These are phyloP conservation scores for Amitus sp. DNA, from an alignment of 2,888 invertebrate species.

Conservation along the genomic window DNA sequence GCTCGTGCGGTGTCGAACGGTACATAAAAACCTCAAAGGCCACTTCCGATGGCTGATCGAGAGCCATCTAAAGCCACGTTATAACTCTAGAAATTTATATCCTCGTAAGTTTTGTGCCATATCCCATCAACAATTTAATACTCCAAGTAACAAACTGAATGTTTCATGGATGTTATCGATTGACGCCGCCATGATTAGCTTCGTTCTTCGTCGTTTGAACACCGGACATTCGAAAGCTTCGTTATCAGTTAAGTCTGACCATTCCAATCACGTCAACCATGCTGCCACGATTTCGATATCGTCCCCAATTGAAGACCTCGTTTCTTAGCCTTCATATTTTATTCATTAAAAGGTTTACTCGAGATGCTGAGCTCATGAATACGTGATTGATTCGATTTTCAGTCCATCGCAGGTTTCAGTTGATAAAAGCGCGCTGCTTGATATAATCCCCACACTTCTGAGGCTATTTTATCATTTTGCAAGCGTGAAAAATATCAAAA, in stretches of 20 bases:
- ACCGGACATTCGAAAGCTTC: no score
- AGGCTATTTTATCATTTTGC: not conserved
- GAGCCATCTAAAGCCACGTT: constrained; percentile 20
- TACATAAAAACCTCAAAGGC: constrained; percentile 18
- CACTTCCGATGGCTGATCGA: constrained; percentile 29
- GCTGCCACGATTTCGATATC: no score
- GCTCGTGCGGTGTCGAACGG: constrained; percentile 33
- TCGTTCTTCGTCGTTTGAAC: not conserved
- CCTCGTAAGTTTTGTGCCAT: constrained; percentile 27
- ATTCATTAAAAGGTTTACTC: not conserved
- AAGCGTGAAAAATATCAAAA: not conserved
- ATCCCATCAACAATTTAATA: constrained; percentile 27
- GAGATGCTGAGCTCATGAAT: not conserved
- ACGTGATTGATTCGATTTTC: not conserved
- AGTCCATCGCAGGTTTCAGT: not conserved
- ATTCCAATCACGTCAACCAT: no score
- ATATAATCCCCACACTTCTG: not conserved
- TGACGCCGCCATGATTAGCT: not conserved
- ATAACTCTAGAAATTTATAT: constrained; percentile 33
- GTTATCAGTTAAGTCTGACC: no score
- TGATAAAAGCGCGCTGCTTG: not conserved
- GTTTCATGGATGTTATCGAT: not conserved
- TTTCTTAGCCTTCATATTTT: no score
- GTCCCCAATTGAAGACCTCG: no score
- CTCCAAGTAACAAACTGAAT: constrained; percentile 12